Base-by-base conservation (phyloP, 1,140 invertebrate species). In the Drosophila guanche region DNA sequence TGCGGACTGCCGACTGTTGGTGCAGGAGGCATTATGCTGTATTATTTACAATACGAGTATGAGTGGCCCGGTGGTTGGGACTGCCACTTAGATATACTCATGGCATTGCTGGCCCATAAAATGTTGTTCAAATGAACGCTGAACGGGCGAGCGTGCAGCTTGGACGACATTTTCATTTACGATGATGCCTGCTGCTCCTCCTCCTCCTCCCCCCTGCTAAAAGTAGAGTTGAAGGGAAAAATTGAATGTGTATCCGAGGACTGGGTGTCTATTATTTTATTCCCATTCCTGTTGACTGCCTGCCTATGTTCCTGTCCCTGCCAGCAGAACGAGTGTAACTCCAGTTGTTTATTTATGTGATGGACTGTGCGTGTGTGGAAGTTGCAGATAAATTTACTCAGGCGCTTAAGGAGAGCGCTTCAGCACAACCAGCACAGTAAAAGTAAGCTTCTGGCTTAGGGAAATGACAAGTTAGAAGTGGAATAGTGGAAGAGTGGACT, bases 281-380 rank as follows among this genome's bases (percentile, higher is more conserved):
- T 86, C 73, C 62, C 73, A 67, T 60, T 74, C 61, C 53, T 23
- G 2, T 25, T 12, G 33, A 10, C 43, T 12, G 25, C n/a, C 20
- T 20, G 33, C 6, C 22, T 14, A 52, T 57, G 53, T 45, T 54
- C 60, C 46, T 61, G 61, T 20, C 16, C 79, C 52, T 46, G 56
- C 56, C 66, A 68, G 40, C 51, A 56, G 33, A 40, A 8, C 10
- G 7, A 27, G 27, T 40, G 40, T 48, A 58, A 16, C 66, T 46
- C 37, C 59, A 85, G 81, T 86, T 85, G 81, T 80, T 85, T 85
- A 80, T 85, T 86, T 86, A 86, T 85, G 77, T 86, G 81, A 85
- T 61, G 78, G 80, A 72, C 71, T 85, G 47, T 61, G 76, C 71
- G 59, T 75, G 60, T 78, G 70, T 66, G 79, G 70, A 66, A 75